Percentiles rank a stretch among this genome's conserved stretches.
Evolutionary conservation across 2,797 vertebrate genomes (phyloP).

Genomic region (Propithecus perrieri): DNA sequence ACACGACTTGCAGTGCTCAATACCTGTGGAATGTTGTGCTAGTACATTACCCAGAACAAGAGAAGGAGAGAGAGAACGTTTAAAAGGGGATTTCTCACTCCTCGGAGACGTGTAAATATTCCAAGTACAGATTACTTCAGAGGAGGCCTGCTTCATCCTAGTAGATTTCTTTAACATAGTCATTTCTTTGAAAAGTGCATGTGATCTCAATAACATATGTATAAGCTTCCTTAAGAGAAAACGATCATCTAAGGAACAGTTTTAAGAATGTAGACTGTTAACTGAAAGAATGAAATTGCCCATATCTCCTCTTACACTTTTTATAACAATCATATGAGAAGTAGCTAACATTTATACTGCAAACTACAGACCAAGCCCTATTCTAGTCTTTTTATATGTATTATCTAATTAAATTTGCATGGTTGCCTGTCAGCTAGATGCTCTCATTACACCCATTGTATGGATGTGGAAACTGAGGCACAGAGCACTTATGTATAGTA

Average conservation of each 20-base stretch:
- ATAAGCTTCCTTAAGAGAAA: constrained; percentile 37
- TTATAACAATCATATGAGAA: background rate
- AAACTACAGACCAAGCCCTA: background rate
- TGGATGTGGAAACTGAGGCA: background rate
- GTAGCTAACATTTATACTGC: background rate
- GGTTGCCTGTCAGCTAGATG: background rate
- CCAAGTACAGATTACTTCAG: background rate
- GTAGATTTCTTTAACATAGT: background rate
- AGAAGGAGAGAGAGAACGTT: background rate
- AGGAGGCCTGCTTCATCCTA: background rate
- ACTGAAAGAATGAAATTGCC: background rate
- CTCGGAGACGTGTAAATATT: background rate
- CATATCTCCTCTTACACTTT: background rate
- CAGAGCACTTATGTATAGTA: background rate
- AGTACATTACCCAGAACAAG: background rate
- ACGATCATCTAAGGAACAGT: background rate
- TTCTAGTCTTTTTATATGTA: background rate
- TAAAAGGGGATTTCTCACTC: background rate
- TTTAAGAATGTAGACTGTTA: constrained; percentile 1
- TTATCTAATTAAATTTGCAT: background rate
- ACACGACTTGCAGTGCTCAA: background rate
- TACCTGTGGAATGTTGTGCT: background rate
- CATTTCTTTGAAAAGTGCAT: background rate
- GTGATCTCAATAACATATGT: background rate
- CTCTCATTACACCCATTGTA: background rate